phyloP scores from a whole-genome alignment of 2,888 invertebrate genomes.

The Chaitophorus viminalis region DNA sequence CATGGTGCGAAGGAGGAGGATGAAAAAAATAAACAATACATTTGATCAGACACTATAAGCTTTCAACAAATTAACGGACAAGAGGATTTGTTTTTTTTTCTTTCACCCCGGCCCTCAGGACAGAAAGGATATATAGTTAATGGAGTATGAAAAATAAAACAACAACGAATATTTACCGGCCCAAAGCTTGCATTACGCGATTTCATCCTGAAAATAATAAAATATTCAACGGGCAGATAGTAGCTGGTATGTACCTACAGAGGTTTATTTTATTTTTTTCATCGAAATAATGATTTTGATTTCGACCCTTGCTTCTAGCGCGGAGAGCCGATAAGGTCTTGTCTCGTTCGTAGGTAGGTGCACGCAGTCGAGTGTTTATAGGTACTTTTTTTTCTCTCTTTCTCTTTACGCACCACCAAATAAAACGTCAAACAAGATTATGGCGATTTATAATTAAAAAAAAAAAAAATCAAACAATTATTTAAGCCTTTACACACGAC shows the following conservation, averaged over 20 bases:
- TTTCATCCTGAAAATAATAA: neutral
- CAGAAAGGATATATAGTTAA: neutral
- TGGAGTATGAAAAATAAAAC: conserved; percentile 6
- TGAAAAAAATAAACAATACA: neutral
- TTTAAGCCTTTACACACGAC: neutral
- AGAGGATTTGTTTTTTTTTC: neutral
- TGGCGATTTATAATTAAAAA: neutral
- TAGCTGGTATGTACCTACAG: neutral
- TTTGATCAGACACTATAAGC: neutral
- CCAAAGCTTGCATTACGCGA: neutral
- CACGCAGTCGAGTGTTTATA: neutral
- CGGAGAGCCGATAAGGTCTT: no score
- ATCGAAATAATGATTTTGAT: neutral
- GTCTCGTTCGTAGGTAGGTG: neutral
- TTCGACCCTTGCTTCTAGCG: neutral
- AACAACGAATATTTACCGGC: no score
- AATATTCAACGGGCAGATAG: neutral
- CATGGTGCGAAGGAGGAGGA: neutral
- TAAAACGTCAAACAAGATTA: neutral
- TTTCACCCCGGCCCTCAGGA: neutral
- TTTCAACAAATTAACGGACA: neutral
- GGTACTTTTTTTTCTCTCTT: neutral
- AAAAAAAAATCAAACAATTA: neutral
- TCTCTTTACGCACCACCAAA: neutral
- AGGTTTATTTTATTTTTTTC: neutral